These are phyloP conservation scores for Lepidothrix coronata DNA, from an alignment of 2,113 vertebrate genomes.

Conservation along the genomic window DNA sequence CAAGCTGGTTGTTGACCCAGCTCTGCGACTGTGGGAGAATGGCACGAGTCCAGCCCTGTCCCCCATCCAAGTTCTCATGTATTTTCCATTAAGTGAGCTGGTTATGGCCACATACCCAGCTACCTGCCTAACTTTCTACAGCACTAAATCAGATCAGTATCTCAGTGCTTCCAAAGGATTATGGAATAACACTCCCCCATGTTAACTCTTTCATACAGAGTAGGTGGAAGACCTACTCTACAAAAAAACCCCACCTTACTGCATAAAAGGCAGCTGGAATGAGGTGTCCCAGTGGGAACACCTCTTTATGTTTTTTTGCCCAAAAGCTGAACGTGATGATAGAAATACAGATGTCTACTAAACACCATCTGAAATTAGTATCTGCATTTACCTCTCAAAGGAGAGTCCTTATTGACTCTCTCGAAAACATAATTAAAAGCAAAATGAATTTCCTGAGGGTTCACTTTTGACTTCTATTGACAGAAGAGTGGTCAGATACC, in stretches of 20 bases:
- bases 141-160: not conserved
- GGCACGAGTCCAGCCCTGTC: not conserved
- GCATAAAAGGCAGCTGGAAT: not conserved
- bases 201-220: not conserved
- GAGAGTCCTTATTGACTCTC: not conserved
- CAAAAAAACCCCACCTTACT: not conserved
- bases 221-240: not conserved
- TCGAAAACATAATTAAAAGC: not conserved
- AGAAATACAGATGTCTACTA: not conserved
- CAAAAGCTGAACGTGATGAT: not conserved
- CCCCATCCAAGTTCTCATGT: not conserved
- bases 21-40: not conserved
- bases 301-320: not conserved
- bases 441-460: not conserved
- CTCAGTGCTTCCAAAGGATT: not conserved
- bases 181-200: not conserved
- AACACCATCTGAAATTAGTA: not conserved
- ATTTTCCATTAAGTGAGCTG: not conserved
- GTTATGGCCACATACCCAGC: not conserved
- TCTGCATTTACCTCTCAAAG: not conserved
- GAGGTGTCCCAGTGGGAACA: not conserved
- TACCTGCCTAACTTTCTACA: not conserved
- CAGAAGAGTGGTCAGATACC: not conserved
- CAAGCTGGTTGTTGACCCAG: not conserved
- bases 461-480: not conserved